These are phyloP conservation scores for Heptranchias perlo DNA, from an alignment of 2,113 vertebrate genomes.

Conservation along the genomic window DNA sequence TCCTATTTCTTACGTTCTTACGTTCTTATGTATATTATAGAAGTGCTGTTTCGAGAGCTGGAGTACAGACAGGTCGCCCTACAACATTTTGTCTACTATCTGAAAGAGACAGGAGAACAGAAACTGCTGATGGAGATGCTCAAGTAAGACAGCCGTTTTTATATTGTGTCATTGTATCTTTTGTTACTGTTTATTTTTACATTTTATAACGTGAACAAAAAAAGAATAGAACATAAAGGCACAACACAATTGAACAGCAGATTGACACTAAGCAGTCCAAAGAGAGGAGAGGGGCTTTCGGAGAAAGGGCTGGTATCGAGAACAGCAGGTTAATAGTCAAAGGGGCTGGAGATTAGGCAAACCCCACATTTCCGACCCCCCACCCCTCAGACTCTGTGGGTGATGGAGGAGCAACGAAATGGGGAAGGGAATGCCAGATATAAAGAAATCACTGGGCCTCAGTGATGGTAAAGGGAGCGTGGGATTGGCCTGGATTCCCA, in stretches of 20 bases:
- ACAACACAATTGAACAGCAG: neutral
- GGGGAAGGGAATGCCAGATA: neutral
- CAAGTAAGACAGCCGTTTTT: conserved; percentile 57
- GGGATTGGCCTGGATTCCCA: neutral
- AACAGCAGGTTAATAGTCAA: neutral
- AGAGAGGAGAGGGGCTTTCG: neutral
- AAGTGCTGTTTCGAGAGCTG: conserved; percentile 81
- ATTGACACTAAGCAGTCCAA: neutral
- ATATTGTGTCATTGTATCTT: neutral
- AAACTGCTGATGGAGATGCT: conserved; percentile 78
- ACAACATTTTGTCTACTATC: conserved; percentile 80
- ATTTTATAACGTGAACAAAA: neutral
- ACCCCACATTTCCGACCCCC: neutral
- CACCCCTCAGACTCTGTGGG: neutral
- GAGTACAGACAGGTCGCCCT: conserved; percentile 77
- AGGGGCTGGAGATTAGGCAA: neutral
- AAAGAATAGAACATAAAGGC: neutral
- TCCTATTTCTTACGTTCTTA: too few species aligned
- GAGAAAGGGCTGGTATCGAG: neutral
- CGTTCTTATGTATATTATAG: conserved; percentile 55
- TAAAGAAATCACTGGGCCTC: neutral
- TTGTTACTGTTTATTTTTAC: neutral
- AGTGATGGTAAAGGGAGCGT: neutral
- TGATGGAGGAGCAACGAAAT: neutral
- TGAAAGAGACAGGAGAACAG: conserved; percentile 78